Percentiles rank a stretch among this genome's conserved stretches.
Evolutionary conservation across 2,888 invertebrate genomes (phyloP).

Genomic region (Eupithecia subfuscata): DNA sequence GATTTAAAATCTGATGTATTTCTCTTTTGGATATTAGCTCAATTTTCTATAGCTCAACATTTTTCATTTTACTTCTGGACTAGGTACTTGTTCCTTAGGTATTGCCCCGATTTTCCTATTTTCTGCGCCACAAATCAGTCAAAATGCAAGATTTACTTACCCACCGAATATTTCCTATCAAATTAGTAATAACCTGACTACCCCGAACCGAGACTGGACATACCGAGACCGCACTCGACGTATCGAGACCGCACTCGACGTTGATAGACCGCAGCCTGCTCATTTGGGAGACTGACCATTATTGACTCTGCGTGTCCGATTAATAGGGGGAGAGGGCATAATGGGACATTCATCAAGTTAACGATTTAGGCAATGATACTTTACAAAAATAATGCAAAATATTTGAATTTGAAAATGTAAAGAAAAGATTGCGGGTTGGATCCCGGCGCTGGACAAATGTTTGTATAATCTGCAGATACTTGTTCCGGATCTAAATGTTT

Average conservation of each 20-base stretch:
- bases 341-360: neutral
- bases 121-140: neutral
- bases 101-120: neutral
- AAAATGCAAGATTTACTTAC: neutral
- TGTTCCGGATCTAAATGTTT: too few species aligned
- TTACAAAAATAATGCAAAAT: neutral
- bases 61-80: neutral
- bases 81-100: neutral
- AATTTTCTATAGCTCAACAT: neutral
- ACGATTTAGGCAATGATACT: neutral
- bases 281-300: slow-evolving; percentile 20
- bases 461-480: too few species aligned
- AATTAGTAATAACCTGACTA: neutral
- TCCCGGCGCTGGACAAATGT: neutral
- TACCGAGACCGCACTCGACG: neutral
- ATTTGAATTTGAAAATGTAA: neutral
- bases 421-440: neutral
- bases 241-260: slow-evolving; percentile 21
- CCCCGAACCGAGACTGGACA: neutral
- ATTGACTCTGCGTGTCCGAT: slow-evolving; percentile 20
- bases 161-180: neutral
- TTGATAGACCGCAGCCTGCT: slow-evolving; percentile 22
- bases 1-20: neutral
- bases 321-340: neutral
- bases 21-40: neutral